phyloP scores from a whole-genome alignment of 2,113 vertebrate species.

The Desmodus rotundus region DNA sequence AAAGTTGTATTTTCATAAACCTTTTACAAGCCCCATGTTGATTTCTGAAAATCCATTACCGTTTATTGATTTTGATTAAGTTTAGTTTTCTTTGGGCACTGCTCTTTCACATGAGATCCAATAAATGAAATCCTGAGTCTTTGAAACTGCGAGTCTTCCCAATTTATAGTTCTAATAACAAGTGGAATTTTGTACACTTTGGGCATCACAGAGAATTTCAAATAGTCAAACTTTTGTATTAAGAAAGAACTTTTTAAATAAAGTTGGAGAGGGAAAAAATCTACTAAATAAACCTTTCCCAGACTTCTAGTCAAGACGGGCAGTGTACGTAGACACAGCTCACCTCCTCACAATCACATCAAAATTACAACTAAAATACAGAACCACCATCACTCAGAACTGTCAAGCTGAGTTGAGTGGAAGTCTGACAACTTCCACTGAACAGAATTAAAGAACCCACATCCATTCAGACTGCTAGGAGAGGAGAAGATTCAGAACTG shows the following conservation, averaged over 20 bases:
- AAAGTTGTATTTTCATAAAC: conserved; percentile 12
- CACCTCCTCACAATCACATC: no score
- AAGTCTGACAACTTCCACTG: no score
- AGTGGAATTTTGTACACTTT: neutral
- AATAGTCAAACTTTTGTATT: neutral
- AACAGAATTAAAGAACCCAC: no score
- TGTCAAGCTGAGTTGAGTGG: no score
- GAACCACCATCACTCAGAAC: no score
- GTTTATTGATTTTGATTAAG: neutral
- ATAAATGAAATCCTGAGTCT: neutral
- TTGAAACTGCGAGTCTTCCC: neutral
- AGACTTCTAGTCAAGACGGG: no score
- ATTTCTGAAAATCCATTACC: neutral
- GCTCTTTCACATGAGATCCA: conserved; percentile 28
- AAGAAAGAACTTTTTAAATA: neutral
- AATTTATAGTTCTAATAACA: conserved; percentile 9
- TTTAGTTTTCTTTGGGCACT: neutral
- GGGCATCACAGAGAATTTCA: neutral
- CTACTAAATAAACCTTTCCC: neutral
- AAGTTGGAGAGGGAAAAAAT: neutral
- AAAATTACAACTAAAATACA: no score
- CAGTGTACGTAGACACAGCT: no score
- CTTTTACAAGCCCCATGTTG: conserved; percentile 7
- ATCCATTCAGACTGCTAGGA: no score
- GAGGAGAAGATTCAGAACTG: no score